phyloP scores from a whole-genome alignment of 2,888 invertebrate genomes.

The Hydroisotoma schaefferi region DNA sequence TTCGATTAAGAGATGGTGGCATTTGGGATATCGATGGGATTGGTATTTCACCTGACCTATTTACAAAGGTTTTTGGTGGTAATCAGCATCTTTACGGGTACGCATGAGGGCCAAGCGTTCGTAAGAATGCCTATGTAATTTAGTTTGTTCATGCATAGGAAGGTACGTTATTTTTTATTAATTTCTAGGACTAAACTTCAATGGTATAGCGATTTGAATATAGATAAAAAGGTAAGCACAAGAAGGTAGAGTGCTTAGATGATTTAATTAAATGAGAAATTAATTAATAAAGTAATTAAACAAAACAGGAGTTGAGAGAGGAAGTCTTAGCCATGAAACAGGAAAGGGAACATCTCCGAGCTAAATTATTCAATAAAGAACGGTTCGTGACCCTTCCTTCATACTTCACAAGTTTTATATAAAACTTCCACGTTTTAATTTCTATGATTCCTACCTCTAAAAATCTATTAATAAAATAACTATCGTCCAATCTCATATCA shows the following conservation, averaged over 20 bases:
- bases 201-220: not conserved
- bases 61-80: not conserved
- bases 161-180: too few relatives aligned
- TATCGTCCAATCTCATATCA: too few relatives aligned
- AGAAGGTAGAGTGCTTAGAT: too few relatives aligned
- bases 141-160: too few relatives aligned
- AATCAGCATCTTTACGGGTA: slow-evolving; percentile 2
- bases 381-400: not conserved
- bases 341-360: not conserved
- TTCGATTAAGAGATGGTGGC: not conserved
- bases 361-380: slow-evolving; percentile 1
- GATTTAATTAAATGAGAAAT: too few relatives aligned
- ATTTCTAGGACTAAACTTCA: not conserved
- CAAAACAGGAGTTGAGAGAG: not conserved
- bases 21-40: not conserved
- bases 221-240: not conserved
- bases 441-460: too few relatives aligned
- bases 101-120: too few relatives aligned
- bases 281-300: not conserved
- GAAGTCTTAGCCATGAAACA: not conserved
- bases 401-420: too few relatives aligned
- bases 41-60: not conserved
- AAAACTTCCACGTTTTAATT: too few relatives aligned
- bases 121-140: too few relatives aligned
- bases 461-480: too few relatives aligned